Base-by-base conservation (phyloP, 2,797 vertebrate species). In the Discoglossus pictus region DNA sequence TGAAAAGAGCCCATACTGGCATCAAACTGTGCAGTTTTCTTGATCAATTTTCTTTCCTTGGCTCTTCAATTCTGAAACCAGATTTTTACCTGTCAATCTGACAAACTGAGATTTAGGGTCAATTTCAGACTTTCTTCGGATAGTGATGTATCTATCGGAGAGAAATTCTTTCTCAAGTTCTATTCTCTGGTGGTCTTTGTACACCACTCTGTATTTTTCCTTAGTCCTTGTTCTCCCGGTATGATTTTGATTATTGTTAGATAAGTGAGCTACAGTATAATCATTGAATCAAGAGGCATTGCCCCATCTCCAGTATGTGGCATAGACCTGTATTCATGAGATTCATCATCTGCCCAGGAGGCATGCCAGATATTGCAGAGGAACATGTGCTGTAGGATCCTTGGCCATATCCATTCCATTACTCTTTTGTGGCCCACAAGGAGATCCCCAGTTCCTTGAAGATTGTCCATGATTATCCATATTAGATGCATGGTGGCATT, bases 161-260 rank as follows among this genome's bases (percentile, higher is more conserved):
- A 96, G 95, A 82, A 98, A 98, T 84, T 98, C 95, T 75, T 98
- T 97, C 83, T 98, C 94, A 84, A 97, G 86, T 82, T 97, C 94
- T 82, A 98, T 79, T 65, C 94, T 89, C 84, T 98, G 96, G 18
- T 97, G 94, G 68, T 98, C 93, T 42, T 94, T 97, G 81, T 98
- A 98, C 69, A 97, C 94, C 27, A 97, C 93, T 70, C 93, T 88
- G 85, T 98, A 98, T 79, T 98, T 98, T 77, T 98, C 96, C 88
- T 97, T 98, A 83, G 94, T 98, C 79, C 95, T 93, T 68, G 95
- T 97, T 90, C 96, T 98, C 69, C 95, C 95, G n/a, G n/a, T n/a
- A n/a, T n/a, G n/a, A n/a, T n/a, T n/a, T n/a, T 93, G 93, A 78
- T 89, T 91, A 65, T 84, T 91, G 21, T 93, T 89, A 48, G 94